A percentile compares a stretch with the other conserved stretches of the same genome.
Conservation (phyloP, 2,888 invertebrate genomes). For the Diploptera punctata region DNA sequence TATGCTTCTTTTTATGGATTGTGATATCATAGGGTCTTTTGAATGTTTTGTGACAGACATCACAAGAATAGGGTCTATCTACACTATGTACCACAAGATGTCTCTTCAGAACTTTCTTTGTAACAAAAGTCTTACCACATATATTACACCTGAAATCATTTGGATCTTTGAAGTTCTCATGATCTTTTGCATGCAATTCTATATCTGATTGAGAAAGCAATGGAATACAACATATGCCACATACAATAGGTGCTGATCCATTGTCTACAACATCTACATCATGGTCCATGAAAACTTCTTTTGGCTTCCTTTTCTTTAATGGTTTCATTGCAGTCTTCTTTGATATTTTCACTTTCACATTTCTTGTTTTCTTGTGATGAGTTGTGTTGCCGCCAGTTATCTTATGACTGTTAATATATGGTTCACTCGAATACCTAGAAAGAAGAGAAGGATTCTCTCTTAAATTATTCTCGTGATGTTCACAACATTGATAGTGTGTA, state of each 20-base stretch:
- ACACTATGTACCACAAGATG: conserved; percentile 46
- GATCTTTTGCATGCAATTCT: conserved; percentile 22
- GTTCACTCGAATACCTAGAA: conserved; percentile 39
- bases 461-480: neutral
- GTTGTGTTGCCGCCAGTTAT: conserved; percentile 24
- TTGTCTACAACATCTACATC: conserved; percentile 1
- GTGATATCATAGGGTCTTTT: conserved; percentile 46
- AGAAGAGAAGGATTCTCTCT: conserved; percentile 38
- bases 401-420: conserved; percentile 24
- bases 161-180: neutral
- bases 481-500: no score
- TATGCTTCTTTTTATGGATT: conserved; percentile 44
- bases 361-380: conserved; percentile 11
- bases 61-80: conserved; percentile 45
- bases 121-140: conserved; percentile 39
- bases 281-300: neutral
- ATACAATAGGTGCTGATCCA: conserved; percentile 13
- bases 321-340: conserved; percentile 21
- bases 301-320: neutral
- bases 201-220: conserved; percentile 9
- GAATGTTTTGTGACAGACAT: conserved; percentile 49
- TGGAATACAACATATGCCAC: conserved; percentile 24
- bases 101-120: conserved; percentile 39
- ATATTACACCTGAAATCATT: conserved; percentile 36
- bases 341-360: conserved; percentile 16